Evolutionary conservation across 1,140 invertebrate species (phyloP), one percentile per base, ranked within the genome.

Genomic region (Antheraea mylitta): DNA sequence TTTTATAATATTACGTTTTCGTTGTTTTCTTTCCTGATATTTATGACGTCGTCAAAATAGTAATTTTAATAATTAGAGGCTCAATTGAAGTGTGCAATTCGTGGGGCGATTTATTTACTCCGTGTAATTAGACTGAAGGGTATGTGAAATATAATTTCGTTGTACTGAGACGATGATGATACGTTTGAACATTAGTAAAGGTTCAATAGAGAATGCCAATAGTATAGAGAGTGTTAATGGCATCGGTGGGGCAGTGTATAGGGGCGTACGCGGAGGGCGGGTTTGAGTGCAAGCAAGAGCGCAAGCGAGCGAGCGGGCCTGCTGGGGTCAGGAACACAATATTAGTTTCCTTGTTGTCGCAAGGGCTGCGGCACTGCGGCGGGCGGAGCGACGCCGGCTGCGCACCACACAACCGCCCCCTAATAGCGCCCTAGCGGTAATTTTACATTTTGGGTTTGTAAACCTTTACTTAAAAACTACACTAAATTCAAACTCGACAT

Each of bases 261-360:
- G 62, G 38, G 64, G 69, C 37, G 75, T 30, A 74, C 68, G 75
- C 76, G 74, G 79, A 68, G 79, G 82, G 84, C 83, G 86, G 87
- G 87, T 87, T 86, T 87, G 89, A 74, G 74, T 70, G 82, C 71
- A 73, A 78, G 78, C 74, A 77, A 73, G 78, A 72, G 80, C 67
- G 71, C 73, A 82, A 81, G 79, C 74, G 78, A 73, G 78, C 73
- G 81, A 68, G 71, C 73, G 83, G 82, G 79, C 73, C 76, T 74
- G 80, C 86, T 74, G 80, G 87, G 89, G 83, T 85, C 79, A 90
- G 89, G 92, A 91, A 89, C 90, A 90, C 85, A 92, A 91, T 92
- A 92, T 91, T 92, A 92, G 92, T 93, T 92, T 93, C 90, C 85
- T 93, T 93, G 92, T 93, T 93, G 87, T 93, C 91, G 90, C 91